A percentile compares a stretch with the other conserved stretches of the same genome.
These are phyloP conservation scores for Girardia tigrina DNA, from an alignment of 2,888 invertebrate genomes.

Conservation along the genomic window DNA sequence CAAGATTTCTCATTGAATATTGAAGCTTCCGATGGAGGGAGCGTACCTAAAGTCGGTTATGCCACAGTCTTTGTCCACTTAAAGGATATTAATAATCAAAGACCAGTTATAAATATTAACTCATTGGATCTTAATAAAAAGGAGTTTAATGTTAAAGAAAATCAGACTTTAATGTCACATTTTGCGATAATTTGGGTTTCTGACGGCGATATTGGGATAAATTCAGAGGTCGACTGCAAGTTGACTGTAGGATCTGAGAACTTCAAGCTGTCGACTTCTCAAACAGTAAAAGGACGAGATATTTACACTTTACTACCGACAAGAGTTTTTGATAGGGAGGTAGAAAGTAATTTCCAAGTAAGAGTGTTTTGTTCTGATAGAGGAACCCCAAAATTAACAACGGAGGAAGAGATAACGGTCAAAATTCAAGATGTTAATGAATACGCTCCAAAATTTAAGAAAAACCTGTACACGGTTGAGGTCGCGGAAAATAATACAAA, in stretches of 20 bases:
- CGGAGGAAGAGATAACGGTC: conserved; percentile 27
- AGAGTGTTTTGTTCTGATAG: conserved; percentile 25
- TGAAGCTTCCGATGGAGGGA: conserved; percentile 28
- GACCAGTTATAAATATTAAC: conserved; percentile 24
- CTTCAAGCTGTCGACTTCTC: conserved; percentile 25
- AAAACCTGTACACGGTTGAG: background rate
- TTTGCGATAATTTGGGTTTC: conserved; percentile 16
- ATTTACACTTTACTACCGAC: conserved; percentile 31
- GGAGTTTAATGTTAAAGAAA: conserved; percentile 31
- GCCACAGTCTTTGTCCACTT: conserved; percentile 26
- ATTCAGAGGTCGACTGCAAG: conserved; percentile 26
- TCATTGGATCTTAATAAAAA: background rate
- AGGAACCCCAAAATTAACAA: conserved; percentile 23
- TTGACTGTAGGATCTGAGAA: conserved; percentile 24
- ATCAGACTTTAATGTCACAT: conserved; percentile 17
- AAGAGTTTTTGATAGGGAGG: conserved; percentile 28
- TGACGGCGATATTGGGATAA: conserved; percentile 32
- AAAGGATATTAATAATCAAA: conserved; percentile 28
- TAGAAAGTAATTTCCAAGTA: background rate
- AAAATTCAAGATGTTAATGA: conserved; percentile 30
- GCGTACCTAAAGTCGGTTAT: conserved; percentile 27
- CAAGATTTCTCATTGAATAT: conserved; percentile 16
- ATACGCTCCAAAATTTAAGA: conserved; percentile 30
- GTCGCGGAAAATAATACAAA: conserved; percentile 18
- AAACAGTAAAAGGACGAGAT: conserved; percentile 29